Evolutionary conservation across 2,113 vertebrate species (phyloP).

Genomic region (Prolemur simus): DNA sequence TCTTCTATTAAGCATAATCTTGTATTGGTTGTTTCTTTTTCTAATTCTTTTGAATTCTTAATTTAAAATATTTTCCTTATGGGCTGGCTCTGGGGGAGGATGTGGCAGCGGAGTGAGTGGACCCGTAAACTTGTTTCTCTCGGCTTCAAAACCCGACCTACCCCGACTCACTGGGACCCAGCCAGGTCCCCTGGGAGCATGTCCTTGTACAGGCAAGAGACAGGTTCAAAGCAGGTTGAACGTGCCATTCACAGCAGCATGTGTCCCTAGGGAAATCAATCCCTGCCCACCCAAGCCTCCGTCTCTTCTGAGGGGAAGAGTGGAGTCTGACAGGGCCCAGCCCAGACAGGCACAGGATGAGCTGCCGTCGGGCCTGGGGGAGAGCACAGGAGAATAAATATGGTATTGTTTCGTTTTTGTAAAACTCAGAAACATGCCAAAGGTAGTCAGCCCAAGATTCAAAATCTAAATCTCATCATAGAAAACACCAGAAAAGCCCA

Average conservation of each 20-base stretch:
- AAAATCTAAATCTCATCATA: not conserved
- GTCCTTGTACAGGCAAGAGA: not conserved
- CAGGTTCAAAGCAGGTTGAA: not conserved
- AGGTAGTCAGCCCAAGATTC: not conserved
- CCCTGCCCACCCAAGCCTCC: not conserved
- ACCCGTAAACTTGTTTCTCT: not conserved
- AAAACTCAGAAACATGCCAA: not conserved
- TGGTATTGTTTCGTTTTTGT: not conserved
- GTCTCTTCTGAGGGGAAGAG: not conserved
- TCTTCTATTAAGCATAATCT: not conserved
- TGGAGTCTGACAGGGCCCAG: too few species aligned
- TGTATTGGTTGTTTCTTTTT: not conserved
- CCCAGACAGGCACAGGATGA: accelerated
- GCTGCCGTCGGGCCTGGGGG: too few species aligned
- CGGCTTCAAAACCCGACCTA: not conserved
- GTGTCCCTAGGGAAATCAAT: not conserved
- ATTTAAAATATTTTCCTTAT: not conserved
- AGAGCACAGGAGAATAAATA: not conserved
- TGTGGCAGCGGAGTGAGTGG: accelerated
- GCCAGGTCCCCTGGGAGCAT: too few species aligned
- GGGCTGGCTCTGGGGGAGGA: not conserved
- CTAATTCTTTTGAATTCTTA: not conserved
- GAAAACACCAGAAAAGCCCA: not conserved
- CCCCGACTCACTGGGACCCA: not conserved
- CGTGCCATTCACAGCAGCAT: not conserved